A percentile compares a stretch with the other conserved stretches of the same genome.
These are phyloP conservation scores for Tetranychus urticae DNA, from an alignment of 1,140 invertebrate genomes.

Conservation along the genomic window DNA sequence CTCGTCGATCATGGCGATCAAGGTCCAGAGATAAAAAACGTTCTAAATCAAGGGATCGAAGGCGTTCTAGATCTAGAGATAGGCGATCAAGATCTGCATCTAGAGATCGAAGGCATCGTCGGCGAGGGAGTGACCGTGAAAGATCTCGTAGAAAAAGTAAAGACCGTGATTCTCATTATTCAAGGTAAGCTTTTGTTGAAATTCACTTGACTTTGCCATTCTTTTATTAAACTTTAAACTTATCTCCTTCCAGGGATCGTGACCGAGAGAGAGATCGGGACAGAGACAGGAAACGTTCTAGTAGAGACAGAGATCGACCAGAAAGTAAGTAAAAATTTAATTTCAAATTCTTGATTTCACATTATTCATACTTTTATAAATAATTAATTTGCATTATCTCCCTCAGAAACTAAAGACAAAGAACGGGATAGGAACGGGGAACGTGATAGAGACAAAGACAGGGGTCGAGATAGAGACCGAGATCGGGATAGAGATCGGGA, in stretches of 20 bases:
- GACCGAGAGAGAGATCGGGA: not conserved
- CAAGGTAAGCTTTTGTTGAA: conserved; percentile 9
- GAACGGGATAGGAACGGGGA: not conserved
- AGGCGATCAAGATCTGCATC: conserved; percentile 13
- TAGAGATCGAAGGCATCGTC: conserved; percentile 6
- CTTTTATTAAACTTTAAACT: too few species aligned
- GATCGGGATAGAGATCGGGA: not conserved
- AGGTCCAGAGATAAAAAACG: not conserved
- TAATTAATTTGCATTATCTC: not conserved
- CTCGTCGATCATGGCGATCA: not conserved
- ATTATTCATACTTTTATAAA: not conserved
- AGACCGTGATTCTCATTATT: conserved; percentile 3
- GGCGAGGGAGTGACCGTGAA: conserved; percentile 11
- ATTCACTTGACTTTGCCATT: conserved; percentile 4
- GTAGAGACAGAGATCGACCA: conserved; percentile 1
- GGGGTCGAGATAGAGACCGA: not conserved
- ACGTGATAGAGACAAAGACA: not conserved
- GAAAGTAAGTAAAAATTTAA: conserved; percentile 11
- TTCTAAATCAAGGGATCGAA: conserved; percentile 2
- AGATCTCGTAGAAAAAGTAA: conserved; percentile 4
- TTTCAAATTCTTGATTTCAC: not conserved
- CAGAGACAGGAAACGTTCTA: conserved; percentile 12
- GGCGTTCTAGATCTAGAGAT: conserved; percentile 13
- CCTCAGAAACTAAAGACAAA: not conserved
- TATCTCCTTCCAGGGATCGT: not conserved